Conservation (phyloP, 1,140 invertebrate genomes). For the Batillaria attramentaria region DNA sequence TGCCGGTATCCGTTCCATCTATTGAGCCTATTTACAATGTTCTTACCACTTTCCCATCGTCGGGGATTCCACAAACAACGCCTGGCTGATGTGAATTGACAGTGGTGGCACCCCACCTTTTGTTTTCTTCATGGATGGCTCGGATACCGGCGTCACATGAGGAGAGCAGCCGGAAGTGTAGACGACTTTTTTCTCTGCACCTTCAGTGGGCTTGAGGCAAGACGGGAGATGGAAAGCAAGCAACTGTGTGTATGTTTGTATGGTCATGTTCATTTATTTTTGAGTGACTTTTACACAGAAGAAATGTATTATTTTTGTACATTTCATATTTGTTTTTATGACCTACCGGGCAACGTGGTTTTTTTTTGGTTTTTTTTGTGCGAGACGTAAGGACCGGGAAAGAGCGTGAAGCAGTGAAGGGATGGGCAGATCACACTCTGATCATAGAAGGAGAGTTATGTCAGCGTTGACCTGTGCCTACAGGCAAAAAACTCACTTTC, state of each 20-base stretch:
- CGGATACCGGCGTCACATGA: neutral
- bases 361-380: slow-evolving; percentile 26
- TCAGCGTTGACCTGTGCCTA: neutral
- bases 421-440: slow-evolving; percentile 24
- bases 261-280: slow-evolving; percentile 58
- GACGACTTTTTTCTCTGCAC: slow-evolving; percentile 45
- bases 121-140: no score
- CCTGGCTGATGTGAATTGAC: neutral
- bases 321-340: slow-evolving; percentile 64
- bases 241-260: slow-evolving; percentile 40
- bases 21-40: no score
- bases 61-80: no score
- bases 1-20: no score
- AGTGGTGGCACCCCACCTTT: no score
- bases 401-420: slow-evolving; percentile 12
- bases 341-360: slow-evolving; percentile 29
- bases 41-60: no score
- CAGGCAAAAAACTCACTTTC: neutral
- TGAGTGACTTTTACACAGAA: slow-evolving; percentile 62
- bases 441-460: neutral
- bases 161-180: slow-evolving; percentile 34
- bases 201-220: slow-evolving; percentile 19
- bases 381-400: slow-evolving; percentile 4
- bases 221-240: slow-evolving; percentile 35
- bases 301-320: slow-evolving; percentile 68